These are phyloP conservation scores for Neosilurus hyrtlii DNA, from an alignment of 2,797 vertebrate genomes.

Conservation along the genomic window DNA sequence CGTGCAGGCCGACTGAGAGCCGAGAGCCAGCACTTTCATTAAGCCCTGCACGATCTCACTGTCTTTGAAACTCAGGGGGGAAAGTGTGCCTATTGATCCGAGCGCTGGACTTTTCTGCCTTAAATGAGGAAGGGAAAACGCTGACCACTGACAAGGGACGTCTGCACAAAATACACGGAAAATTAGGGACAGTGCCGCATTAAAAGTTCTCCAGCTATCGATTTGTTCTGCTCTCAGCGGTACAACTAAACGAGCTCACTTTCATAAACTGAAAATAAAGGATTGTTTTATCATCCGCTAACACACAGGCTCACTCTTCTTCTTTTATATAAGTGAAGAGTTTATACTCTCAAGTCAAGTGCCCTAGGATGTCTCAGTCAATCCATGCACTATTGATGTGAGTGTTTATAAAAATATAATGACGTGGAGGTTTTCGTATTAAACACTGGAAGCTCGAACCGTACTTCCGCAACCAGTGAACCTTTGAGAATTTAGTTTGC, in stretches of 20 bases:
- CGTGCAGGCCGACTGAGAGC: background rate
- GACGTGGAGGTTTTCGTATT: background rate
- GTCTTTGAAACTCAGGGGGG: constrained; percentile 45
- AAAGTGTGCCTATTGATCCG: constrained; percentile 52
- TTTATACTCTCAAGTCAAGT: background rate
- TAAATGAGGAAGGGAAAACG: constrained; percentile 42
- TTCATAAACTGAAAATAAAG: constrained; percentile 20
- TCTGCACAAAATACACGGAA: constrained; percentile 32
- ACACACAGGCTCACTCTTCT: constrained; percentile 4
- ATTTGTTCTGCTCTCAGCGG: background rate
- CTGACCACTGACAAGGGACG: constrained; percentile 46
- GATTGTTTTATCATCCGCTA: background rate
- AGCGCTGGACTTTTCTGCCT: constrained; percentile 48
- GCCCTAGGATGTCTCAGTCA: background rate
- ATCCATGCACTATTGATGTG: background rate
- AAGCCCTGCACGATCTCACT: constrained; percentile 48
- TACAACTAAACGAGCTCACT: background rate
- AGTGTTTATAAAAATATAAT: background rate
- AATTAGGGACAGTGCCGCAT: constrained; percentile 2
- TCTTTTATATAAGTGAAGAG: background rate
- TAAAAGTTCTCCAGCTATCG: constrained; percentile 5
- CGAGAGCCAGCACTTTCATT: constrained; percentile 47
- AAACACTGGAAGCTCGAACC: background rate
- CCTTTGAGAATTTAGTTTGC: background rate
- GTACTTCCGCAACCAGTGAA: background rate